Conservation (phyloP, 2,888 invertebrate species). For the Melieria omissa region DNA sequence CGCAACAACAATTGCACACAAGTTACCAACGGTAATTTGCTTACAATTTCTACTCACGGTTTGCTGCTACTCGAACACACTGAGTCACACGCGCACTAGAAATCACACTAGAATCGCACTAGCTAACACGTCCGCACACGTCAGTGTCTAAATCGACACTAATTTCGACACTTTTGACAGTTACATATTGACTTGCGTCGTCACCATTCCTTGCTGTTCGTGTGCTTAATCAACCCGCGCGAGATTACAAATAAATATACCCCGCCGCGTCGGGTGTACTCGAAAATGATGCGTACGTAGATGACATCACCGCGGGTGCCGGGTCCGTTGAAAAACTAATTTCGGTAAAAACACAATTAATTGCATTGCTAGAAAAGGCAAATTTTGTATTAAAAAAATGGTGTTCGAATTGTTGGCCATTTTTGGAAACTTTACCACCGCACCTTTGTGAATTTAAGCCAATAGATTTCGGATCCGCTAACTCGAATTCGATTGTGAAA, state of each 20-base stretch:
- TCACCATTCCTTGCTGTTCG: constrained; percentile 25
- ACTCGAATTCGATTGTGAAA: too few relatives aligned
- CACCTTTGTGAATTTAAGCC: constrained; percentile 27
- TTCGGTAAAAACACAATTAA: constrained; percentile 3
- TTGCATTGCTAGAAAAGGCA: not conserved
- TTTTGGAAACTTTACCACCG: constrained; percentile 14
- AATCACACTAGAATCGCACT: too few relatives aligned
- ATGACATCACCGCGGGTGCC: constrained; percentile 22
- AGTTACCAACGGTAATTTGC: too few relatives aligned
- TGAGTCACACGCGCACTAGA: too few relatives aligned
- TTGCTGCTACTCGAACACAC: too few relatives aligned
- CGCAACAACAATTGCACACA: too few relatives aligned
- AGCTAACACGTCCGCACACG: too few relatives aligned
- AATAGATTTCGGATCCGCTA: not conserved
- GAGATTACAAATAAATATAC: constrained; percentile 14
- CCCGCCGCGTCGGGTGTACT: constrained; percentile 1
- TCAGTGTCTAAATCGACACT: too few relatives aligned
- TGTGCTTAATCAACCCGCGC: constrained; percentile 21
- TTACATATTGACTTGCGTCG: too few relatives aligned
- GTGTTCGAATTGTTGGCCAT: constrained; percentile 21
- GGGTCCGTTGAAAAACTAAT: constrained; percentile 3
- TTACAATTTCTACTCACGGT: too few relatives aligned
- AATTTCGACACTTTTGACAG: too few relatives aligned
- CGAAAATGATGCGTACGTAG: constrained; percentile 21
- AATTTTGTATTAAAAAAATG: constrained; percentile 15